These are phyloP conservation scores for Gonatopus flavifemur DNA, from an alignment of 1,140 invertebrate species.

Conservation along the genomic window DNA sequence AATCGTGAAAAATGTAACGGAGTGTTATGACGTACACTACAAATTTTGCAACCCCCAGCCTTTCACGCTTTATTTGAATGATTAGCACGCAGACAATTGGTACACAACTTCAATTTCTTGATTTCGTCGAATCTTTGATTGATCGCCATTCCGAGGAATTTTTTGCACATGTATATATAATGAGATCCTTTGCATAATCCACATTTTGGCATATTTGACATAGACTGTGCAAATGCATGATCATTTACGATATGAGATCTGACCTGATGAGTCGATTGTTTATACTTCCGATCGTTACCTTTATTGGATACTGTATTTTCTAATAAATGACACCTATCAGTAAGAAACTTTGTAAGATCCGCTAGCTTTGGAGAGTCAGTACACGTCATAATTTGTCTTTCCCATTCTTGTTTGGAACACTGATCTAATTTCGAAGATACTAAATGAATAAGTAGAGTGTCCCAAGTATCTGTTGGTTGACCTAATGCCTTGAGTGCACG, in stretches of 20 bases:
- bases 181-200: slow-evolving; percentile 11
- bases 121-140: not conserved
- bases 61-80: slow-evolving; percentile 10
- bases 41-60: slow-evolving; percentile 8
- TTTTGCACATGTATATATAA: slow-evolving; percentile 9
- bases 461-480: not conserved
- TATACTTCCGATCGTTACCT: not conserved
- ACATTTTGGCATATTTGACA: not conserved
- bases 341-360: not conserved
- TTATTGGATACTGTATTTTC: not conserved
- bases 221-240: not conserved
- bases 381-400: no score
- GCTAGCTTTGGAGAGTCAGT: not conserved
- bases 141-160: slow-evolving; percentile 6
- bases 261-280: no score
- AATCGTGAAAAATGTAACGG: slow-evolving; percentile 6
- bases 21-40: slow-evolving; percentile 14
- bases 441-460: slow-evolving; percentile 8
- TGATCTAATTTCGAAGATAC: not conserved
- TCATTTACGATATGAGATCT: no score
- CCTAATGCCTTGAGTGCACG: slow-evolving; percentile 20
- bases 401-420: not conserved
- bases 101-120: slow-evolving; percentile 9
- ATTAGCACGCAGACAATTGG: slow-evolving; percentile 15
- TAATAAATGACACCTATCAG: no score